phyloP scores from a whole-genome alignment of 2,113 vertebrate species.

The Gallinago undulata region DNA sequence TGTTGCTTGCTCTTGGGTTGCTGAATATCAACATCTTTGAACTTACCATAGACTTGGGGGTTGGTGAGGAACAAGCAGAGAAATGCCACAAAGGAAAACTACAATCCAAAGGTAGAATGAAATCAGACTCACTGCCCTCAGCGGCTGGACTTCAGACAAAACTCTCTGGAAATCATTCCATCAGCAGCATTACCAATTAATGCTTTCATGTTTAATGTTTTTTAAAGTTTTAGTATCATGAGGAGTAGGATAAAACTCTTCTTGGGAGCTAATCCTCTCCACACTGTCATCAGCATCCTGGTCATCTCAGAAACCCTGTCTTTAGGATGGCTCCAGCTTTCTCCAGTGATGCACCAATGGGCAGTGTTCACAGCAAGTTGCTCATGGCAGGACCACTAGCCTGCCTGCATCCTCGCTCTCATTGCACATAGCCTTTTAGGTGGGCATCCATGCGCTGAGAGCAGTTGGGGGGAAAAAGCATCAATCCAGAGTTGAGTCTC shows the following conservation, averaged over 20 bases:
- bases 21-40: not conserved
- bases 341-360: not conserved
- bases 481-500: not conserved
- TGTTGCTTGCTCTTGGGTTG: not conserved
- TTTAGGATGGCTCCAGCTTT: not conserved
- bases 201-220: not conserved
- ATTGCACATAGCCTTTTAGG: not conserved
- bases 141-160: not conserved
- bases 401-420: not conserved
- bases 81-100: not conserved
- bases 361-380: not conserved
- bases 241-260: not conserved
- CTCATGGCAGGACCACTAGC: not conserved
- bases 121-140: not conserved
- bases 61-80: not conserved
- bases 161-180: not conserved
- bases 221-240: not conserved
- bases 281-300: not conserved
- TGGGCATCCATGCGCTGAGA: rapidly evolving
- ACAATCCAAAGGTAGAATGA: not conserved
- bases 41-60: not conserved
- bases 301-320: not conserved
- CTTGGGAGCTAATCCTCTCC: not conserved
- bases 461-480: not conserved
- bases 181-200: not conserved